Evolutionary conservation across 1,140 invertebrate genomes (phyloP).

Genomic region (Pogonomyrmex barbatus): DNA sequence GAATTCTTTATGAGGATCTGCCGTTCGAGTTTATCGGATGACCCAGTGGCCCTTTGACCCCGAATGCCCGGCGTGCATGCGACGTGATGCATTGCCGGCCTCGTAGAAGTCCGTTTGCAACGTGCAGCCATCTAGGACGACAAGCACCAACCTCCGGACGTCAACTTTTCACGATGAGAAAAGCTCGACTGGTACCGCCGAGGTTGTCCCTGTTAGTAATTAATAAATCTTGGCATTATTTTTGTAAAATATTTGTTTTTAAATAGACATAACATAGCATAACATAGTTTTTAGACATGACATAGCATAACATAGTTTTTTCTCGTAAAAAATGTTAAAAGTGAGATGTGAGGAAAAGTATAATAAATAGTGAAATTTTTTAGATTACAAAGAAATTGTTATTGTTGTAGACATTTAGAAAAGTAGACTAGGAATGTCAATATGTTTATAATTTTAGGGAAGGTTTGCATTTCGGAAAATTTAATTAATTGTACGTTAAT

Average conservation of each 20-base stretch:
- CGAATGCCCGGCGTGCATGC: background rate
- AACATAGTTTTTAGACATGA: too few species aligned
- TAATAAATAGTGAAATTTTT: background rate
- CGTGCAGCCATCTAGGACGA: constrained; percentile 74
- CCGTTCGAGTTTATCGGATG: constrained; percentile 44
- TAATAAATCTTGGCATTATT: constrained; percentile 9
- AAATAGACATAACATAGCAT: background rate
- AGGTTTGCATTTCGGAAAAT: background rate
- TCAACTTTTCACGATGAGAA: constrained; percentile 42
- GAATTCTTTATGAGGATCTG: constrained; percentile 45
- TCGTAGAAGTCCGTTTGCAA: constrained; percentile 50
- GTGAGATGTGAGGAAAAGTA: background rate
- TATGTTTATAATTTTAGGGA: background rate
- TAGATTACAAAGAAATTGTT: too few species aligned
- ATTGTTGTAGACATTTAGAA: background rate
- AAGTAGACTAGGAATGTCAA: background rate
- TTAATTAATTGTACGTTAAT: background rate
- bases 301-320: too few species aligned
- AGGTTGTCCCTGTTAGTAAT: constrained; percentile 3
- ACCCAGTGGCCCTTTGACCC: constrained; percentile 68
- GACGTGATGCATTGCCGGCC: constrained; percentile 37
- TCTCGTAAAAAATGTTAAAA: background rate
- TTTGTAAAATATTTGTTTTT: constrained; percentile 13
- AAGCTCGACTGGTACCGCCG: constrained; percentile 58
- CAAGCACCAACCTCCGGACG: constrained; percentile 37